phyloP scores from a whole-genome alignment of 2,113 vertebrate species.

The Lathamus discolor region DNA sequence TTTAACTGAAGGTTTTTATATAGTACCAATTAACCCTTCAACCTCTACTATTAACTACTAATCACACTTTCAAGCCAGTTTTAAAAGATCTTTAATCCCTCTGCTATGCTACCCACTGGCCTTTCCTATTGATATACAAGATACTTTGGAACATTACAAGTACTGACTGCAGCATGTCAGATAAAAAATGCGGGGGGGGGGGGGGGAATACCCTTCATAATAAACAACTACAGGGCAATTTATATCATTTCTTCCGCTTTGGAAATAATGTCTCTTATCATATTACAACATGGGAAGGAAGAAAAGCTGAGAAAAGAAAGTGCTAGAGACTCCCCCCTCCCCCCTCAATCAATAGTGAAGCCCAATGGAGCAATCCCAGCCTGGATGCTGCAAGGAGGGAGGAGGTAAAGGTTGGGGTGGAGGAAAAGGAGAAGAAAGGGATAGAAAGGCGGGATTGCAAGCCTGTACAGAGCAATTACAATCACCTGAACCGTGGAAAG shows the following conservation, averaged over 20 bases:
- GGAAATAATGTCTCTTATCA: neutral
- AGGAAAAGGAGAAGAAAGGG: neutral
- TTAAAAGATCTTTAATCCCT: neutral
- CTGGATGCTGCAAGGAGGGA: neutral
- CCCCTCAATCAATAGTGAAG: conserved; percentile 6
- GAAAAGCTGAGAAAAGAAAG: conserved; percentile 1
- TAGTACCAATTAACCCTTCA: neutral
- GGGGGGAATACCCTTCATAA: neutral
- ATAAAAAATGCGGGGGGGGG: neutral
- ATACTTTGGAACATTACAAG: conserved; percentile 9
- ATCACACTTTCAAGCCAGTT: neutral
- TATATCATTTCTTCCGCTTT: neutral
- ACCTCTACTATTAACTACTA: neutral
- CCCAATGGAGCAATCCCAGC: neutral
- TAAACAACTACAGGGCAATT: neutral
- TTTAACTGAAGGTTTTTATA: neutral
- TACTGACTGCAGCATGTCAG: neutral
- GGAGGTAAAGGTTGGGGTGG: neutral
- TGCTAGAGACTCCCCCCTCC: neutral
- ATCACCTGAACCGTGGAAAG: conserved; percentile 90
- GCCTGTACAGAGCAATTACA: conserved; percentile 66
- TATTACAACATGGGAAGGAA: neutral
- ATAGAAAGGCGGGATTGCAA: neutral
- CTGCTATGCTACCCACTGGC: neutral
- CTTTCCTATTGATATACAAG: neutral